Conservation (phyloP, 2,888 invertebrate genomes). For the Orthosia incerta region DNA sequence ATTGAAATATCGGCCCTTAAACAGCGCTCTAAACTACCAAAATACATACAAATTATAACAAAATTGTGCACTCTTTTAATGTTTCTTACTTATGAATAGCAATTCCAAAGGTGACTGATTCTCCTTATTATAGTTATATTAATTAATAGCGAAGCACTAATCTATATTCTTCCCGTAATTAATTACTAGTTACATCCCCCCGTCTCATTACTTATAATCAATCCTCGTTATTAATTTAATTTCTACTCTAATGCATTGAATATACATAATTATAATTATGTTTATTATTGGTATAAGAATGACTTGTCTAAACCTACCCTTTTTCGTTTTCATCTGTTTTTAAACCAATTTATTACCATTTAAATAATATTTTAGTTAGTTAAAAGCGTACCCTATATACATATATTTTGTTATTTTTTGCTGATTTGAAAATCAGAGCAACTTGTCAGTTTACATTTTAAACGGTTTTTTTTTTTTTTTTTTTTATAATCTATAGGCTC, state of each 20-base stretch:
- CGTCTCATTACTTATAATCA: conserved; percentile 43
- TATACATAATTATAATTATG: conserved; percentile 18
- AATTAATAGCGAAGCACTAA: conserved; percentile 31
- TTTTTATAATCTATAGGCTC: no score
- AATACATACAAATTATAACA: neutral
- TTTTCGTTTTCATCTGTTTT: neutral
- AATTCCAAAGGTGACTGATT: conserved; percentile 16
- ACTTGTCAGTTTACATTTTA: neutral
- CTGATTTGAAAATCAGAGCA: neutral
- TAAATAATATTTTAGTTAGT: neutral
- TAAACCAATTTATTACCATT: neutral
- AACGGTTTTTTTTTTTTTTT: neutral
- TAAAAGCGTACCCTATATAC: no score
- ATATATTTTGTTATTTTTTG: no score
- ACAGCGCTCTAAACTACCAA: neutral
- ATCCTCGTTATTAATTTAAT: conserved; percentile 17
- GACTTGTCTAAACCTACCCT: neutral
- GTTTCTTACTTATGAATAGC: neutral
- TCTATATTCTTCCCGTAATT: conserved; percentile 28
- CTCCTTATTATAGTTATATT: conserved; percentile 25
- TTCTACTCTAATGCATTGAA: conserved; percentile 22
- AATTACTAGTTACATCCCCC: conserved; percentile 33
- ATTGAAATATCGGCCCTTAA: no score
- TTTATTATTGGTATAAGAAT: neutral
- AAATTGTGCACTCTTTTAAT: neutral